Percentiles rank a stretch among this genome's conserved stretches.
Conservation (phyloP, 2,797 vertebrate species). For the Brotogeris chrysoptera region DNA sequence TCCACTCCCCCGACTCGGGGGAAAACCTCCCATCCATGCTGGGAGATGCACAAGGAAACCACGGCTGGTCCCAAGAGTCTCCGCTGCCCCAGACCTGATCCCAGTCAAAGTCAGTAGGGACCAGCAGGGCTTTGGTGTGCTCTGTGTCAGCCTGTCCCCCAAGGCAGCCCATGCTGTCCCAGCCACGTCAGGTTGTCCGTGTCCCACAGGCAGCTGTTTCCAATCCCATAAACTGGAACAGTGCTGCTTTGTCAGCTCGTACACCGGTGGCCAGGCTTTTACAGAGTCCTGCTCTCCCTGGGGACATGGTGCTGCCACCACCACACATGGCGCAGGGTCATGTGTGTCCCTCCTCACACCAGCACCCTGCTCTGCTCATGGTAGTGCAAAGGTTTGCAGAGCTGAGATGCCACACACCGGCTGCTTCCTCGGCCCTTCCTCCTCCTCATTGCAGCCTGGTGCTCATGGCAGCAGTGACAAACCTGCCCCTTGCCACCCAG, state of each 20-base stretch:
- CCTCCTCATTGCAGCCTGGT: background rate
- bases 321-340: rapidly evolving
- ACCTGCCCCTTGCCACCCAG: background rate
- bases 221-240: background rate
- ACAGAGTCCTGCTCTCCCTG: background rate
- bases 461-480: background rate
- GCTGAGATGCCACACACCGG: rapidly evolving
- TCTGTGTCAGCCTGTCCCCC: background rate
- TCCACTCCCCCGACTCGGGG: background rate
- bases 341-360: rapidly evolving
- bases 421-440: background rate
- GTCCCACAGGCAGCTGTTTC: slow-evolving; percentile 12
- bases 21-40: background rate
- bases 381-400: background rate
- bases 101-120: background rate
- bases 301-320: background rate
- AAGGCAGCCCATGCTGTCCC: background rate
- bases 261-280: background rate
- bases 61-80: background rate
- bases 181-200: background rate
- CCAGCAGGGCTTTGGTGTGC: rapidly evolving
- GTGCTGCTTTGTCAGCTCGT: background rate
- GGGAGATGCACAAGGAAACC: background rate
- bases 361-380: background rate
- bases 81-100: rapidly evolving